Conservation (phyloP, 2,113 vertebrate genomes). For the Hemiprocne comata region DNA sequence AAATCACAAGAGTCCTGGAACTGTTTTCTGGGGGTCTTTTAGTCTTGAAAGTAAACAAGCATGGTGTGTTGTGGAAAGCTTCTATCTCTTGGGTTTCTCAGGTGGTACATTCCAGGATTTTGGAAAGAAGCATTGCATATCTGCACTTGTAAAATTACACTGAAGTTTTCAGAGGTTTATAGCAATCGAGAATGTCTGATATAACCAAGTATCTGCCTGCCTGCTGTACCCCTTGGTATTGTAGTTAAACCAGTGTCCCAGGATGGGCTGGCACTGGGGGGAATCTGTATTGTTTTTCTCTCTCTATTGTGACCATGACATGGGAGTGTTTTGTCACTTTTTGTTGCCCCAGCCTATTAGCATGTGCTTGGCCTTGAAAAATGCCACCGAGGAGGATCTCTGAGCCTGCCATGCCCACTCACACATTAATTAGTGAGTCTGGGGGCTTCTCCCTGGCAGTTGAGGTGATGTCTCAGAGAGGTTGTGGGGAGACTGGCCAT, state of each 20-base stretch:
- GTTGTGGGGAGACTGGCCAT: rapidly evolving
- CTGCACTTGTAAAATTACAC: neutral
- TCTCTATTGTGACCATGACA: rapidly evolving
- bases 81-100: neutral
- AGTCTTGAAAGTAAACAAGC: neutral
- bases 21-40: neutral
- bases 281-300: neutral
- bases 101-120: rapidly evolving
- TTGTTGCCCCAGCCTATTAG: neutral
- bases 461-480: neutral
- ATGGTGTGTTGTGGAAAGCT: neutral
- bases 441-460: neutral
- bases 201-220: neutral
- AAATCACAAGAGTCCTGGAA: neutral
- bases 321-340: neutral
- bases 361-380: neutral
- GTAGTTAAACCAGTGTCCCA: neutral
- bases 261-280: neutral
- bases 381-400: neutral
- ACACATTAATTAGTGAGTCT: rapidly evolving
- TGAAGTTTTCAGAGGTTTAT: neutral
- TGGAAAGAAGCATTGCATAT: rapidly evolving
- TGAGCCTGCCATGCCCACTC: neutral
- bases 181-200: neutral
- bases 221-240: neutral